phyloP scores from a whole-genome alignment of 1,140 invertebrate genomes.

The Venustaconcha ellipsiformis region DNA sequence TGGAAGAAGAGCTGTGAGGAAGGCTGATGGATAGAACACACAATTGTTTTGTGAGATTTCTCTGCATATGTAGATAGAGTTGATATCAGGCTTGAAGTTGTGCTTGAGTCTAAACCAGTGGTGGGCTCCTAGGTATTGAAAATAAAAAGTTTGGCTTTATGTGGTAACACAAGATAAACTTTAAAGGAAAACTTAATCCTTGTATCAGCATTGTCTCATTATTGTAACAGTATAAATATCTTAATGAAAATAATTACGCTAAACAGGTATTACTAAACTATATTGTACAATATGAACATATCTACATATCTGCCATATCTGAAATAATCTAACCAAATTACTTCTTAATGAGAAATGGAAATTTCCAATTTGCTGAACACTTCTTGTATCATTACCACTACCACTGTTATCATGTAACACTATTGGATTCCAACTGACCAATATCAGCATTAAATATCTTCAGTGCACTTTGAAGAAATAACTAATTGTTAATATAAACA shows the following conservation, averaged over 20 bases:
- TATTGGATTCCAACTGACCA: no score
- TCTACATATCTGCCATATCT: background rate
- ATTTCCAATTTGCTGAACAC: background rate
- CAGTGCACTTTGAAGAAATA: no score
- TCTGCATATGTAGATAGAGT: slow-evolving; percentile 80
- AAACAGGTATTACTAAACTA: background rate
- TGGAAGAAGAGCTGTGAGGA: slow-evolving; percentile 67
- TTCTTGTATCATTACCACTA: no score
- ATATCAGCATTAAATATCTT: no score
- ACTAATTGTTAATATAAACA: no score
- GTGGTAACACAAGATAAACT: background rate
- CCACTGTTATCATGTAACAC: no score
- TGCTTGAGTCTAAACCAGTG: slow-evolving; percentile 86
- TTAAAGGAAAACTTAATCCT: background rate
- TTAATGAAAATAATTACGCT: background rate
- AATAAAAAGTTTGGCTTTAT: background rate
- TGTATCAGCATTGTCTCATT: background rate
- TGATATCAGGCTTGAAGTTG: slow-evolving; percentile 81
- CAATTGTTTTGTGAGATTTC: slow-evolving; percentile 83
- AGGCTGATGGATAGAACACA: slow-evolving; percentile 88
- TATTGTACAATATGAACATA: background rate
- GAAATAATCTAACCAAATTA: background rate
- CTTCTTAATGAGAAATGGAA: background rate
- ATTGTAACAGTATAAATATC: background rate
- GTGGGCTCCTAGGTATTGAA: slow-evolving; percentile 80